Conservation (phyloP, 2,113 vertebrate genomes). For the Nycticryphes semicollaris region DNA sequence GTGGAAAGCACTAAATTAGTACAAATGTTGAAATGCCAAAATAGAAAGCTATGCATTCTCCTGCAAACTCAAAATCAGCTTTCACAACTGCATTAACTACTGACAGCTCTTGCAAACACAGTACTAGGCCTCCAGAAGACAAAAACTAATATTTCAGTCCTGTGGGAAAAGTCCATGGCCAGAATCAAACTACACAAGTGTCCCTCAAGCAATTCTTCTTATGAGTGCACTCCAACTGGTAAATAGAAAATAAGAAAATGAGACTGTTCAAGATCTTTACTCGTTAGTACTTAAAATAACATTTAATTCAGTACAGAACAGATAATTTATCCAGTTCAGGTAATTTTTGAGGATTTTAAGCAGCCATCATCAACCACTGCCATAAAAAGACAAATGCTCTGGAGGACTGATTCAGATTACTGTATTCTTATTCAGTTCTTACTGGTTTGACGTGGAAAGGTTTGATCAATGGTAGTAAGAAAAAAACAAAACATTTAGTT, state of each 20-base stretch:
- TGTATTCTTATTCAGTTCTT: not conserved
- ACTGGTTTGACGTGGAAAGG: not conserved
- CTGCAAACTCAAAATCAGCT: not conserved
- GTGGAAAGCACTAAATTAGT: not conserved
- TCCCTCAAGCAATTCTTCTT: not conserved
- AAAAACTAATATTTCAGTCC: not conserved
- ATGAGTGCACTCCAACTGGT: accelerated
- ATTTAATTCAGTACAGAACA: not conserved
- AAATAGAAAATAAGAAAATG: not conserved
- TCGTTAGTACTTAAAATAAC: not conserved
- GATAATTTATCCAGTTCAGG: not conserved
- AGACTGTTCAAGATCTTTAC: not conserved
- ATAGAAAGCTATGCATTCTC: not conserved
- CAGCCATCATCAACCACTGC: not conserved
- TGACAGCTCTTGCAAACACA: not conserved
- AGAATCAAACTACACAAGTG: not conserved
- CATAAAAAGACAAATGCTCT: not conserved
- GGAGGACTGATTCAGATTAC: not conserved
- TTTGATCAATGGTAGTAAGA: not conserved
- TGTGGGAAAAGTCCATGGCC: accelerated
- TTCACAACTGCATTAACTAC: not conserved
- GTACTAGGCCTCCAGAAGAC: not conserved
- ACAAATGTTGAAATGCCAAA: not conserved
- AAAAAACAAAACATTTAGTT: not conserved
- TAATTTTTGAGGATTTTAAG: not conserved